A percentile compares a stretch with the other conserved stretches of the same genome.
Conservation (phyloP, 2,888 invertebrate genomes). For the Spisula solida region DNA sequence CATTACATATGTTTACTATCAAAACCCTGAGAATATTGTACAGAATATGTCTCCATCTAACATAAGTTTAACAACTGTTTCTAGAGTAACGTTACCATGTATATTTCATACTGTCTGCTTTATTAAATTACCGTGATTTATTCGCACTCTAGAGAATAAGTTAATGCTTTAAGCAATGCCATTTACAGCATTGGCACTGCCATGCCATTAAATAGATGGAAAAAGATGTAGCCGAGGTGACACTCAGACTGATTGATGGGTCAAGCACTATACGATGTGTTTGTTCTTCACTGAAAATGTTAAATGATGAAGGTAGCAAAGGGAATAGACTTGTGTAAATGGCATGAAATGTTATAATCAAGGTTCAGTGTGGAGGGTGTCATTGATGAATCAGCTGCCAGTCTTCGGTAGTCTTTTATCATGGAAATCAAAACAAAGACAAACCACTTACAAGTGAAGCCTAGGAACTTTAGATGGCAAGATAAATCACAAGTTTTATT, state of each 20-base stretch:
- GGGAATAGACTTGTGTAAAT: background rate
- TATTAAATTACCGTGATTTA: background rate
- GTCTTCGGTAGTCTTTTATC: background rate
- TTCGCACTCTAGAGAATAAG: background rate
- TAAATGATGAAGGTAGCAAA: background rate
- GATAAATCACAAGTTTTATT: background rate
- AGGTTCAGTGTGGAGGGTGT: background rate
- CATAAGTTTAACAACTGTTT: background rate
- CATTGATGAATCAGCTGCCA: background rate
- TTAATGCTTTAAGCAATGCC: background rate
- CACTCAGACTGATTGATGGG: background rate
- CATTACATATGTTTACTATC: too few relatives aligned
- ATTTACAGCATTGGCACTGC: background rate
- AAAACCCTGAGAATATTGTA: too few relatives aligned
- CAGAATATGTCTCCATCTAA: too few relatives aligned
- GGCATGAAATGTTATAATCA: background rate
- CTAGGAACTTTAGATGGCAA: background rate
- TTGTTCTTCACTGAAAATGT: background rate
- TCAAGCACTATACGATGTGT: background rate
- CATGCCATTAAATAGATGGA: background rate
- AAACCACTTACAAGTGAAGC: background rate
- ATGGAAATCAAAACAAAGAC: background rate
- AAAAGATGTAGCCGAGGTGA: background rate
- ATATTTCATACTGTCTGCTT: background rate
- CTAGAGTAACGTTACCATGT: background rate